Base-by-base conservation (phyloP, 2,888 invertebrate species). In the Minunthozetes semirufus region DNA sequence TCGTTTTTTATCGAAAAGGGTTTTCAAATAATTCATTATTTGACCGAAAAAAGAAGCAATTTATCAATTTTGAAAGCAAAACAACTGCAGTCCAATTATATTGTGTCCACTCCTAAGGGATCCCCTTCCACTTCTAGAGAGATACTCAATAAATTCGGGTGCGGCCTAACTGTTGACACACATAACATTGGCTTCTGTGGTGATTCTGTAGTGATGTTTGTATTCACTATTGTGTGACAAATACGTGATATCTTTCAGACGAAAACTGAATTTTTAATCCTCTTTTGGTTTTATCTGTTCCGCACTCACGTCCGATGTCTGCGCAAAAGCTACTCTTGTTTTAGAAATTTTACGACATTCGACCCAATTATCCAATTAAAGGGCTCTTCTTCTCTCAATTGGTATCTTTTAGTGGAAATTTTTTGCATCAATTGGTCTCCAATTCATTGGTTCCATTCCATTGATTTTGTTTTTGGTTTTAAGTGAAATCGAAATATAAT, bases 161-260 rank as follows among this genome's bases (percentile, higher is more conserved):
- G 68, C 68, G 68, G 68, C 17, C 61, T 61, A 33, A 19, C 68
- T 68, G 68, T 68, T 68, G 68, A 68, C 68, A 68, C 68, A 38
- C 38, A 68, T 68, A n/a, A n/a, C n/a, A 22, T 68, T 68, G n/a
- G 38, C 19, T 68, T 68, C 17, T 68, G 38, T 68, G 29, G 68
- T 61, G 15, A 38, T 68, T 68, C 17, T 68, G 38, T 68, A 46
- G 68, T 61, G 15, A 38, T 42, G 33, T 68, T 68, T 68, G 38
- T 68, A 68, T 42, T 42, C 68, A 68, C 42, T 68, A n/a, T 42
- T 68, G 42, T 68, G 22, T 56, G 22, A 42, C 15, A 42, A 22
- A 22, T 42, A 68, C 68, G 68, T 68, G 68, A 68, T 42, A 42
- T 42, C 27, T 68, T n/a, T 38, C 38, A 68, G 38, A n/a, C 61